Evolutionary conservation across 2,113 vertebrate genomes (phyloP).

Genomic region (Microtus oregoni): DNA sequence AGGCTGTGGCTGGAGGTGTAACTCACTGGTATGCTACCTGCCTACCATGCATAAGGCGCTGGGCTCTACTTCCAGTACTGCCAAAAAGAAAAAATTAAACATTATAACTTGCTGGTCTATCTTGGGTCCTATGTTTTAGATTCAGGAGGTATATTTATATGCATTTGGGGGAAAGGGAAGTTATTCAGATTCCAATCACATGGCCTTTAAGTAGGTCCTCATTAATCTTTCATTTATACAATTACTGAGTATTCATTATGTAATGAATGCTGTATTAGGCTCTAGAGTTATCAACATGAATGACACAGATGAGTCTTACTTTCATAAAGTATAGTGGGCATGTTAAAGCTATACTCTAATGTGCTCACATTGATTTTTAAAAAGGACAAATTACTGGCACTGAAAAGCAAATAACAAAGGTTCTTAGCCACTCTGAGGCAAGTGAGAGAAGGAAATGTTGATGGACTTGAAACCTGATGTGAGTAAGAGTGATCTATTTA

Average conservation of each 20-base stretch:
- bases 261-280: not conserved
- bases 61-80: not conserved
- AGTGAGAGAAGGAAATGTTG: not conserved
- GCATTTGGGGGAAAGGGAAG: not conserved
- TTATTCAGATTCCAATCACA: not conserved
- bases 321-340: slow-evolving; percentile 42
- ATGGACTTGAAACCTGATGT: slow-evolving; percentile 47
- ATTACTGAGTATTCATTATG: not conserved
- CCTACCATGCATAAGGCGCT: not conserved
- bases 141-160: not conserved
- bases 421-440: not conserved
- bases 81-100: not conserved
- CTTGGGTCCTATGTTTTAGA: slow-evolving; percentile 25
- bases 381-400: slow-evolving; percentile 26
- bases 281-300: not conserved
- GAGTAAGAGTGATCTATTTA: not conserved
- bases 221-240: not conserved
- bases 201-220: not conserved
- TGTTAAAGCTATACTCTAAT: too few relatives aligned
- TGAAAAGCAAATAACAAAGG: slow-evolving; percentile 19
- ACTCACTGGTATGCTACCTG: not conserved
- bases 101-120: not conserved
- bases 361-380: not conserved
- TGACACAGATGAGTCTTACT: slow-evolving; percentile 18
- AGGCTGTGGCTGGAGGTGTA: not conserved